Conservation (phyloP, 1,140 invertebrate species). For the Drosophila carrolli region DNA sequence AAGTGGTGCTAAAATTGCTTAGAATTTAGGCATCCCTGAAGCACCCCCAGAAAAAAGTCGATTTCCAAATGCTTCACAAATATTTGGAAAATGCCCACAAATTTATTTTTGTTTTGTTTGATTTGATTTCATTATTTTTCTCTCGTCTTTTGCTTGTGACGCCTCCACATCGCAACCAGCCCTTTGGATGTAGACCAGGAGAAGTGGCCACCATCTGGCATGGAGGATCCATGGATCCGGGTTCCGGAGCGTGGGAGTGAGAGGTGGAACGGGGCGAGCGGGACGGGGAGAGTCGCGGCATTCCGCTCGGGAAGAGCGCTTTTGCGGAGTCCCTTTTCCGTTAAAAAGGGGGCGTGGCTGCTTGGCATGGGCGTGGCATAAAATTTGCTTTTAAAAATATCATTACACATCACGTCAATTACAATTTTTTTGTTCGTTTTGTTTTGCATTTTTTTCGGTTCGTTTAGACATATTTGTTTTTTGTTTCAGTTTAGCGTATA, state of each 20-base stretch:
- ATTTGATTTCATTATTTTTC: conserved; percentile 41
- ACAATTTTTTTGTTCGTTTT: conserved; percentile 65
- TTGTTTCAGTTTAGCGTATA: conserved; percentile 66
- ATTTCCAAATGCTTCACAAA: conserved; percentile 70
- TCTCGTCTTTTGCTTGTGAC: conserved; percentile 9
- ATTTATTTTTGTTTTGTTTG: conserved; percentile 66
- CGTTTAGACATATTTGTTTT: conserved; percentile 53
- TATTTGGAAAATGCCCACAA: conserved; percentile 83
- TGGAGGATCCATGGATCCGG: not conserved
- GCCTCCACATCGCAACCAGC: conserved; percentile 16
- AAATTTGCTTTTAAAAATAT: conserved; percentile 84
- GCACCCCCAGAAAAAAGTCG: conserved; percentile 30
- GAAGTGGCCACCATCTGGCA: conserved; percentile 1
- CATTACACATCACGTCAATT: conserved; percentile 83
- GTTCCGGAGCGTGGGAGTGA: not conserved
- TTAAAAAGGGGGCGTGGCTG: conserved; percentile 15
- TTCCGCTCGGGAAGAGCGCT: not conserved
- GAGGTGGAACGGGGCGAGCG: not conserved
- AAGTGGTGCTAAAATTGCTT: no score
- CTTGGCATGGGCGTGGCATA: conserved; percentile 64
- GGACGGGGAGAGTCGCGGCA: conserved; percentile 3
- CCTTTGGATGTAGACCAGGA: conserved; percentile 10
- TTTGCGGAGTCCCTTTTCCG: not conserved
- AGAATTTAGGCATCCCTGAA: not conserved
- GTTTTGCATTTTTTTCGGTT: conserved; percentile 47